Conservation (phyloP, 2,113 vertebrate species). For the Phoxinus phoxinus region DNA sequence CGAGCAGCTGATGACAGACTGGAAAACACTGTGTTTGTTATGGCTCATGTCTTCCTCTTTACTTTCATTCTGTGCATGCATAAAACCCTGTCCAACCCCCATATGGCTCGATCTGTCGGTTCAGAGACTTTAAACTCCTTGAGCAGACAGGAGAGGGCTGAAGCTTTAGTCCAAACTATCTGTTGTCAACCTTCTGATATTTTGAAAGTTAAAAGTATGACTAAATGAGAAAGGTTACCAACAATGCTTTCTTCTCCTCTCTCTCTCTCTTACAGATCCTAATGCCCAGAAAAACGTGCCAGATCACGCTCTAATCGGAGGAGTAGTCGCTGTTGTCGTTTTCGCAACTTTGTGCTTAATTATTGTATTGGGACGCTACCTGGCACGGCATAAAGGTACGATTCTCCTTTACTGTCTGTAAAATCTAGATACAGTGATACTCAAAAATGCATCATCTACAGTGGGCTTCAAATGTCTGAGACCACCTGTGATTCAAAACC, state of each 20-base stretch:
- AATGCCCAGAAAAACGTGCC: slow-evolving; percentile 89
- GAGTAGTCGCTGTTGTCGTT: slow-evolving; percentile 97
- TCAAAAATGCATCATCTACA: neutral
- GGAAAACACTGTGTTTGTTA: neutral
- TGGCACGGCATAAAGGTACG: slow-evolving; percentile 99
- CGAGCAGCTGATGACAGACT: neutral
- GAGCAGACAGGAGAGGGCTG: neutral
- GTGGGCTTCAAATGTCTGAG: neutral
- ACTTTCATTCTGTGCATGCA: slow-evolving; percentile 23
- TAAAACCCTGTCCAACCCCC: slow-evolving; percentile 14
- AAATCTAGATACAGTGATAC: neutral
- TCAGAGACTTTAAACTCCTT: neutral
- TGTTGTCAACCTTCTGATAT: slow-evolving; percentile 7
- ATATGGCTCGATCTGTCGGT: slow-evolving; percentile 5
- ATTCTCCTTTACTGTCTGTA: neutral
- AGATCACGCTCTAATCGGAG: slow-evolving; percentile 97
- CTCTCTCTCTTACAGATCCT: slow-evolving; percentile 83
- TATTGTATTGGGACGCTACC: slow-evolving; percentile 96
- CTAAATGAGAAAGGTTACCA: slow-evolving; percentile 7
- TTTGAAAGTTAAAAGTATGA: neutral
- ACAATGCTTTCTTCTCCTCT: slow-evolving; percentile 67
- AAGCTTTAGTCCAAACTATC: neutral
- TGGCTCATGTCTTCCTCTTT: neutral
- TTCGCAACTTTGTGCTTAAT: slow-evolving; percentile 98
- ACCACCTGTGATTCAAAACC: neutral